A percentile compares a stretch with the other conserved stretches of the same genome.
Evolutionary conservation across 2,113 vertebrate genomes (phyloP).

Genomic region (Hipposideros armiger): DNA sequence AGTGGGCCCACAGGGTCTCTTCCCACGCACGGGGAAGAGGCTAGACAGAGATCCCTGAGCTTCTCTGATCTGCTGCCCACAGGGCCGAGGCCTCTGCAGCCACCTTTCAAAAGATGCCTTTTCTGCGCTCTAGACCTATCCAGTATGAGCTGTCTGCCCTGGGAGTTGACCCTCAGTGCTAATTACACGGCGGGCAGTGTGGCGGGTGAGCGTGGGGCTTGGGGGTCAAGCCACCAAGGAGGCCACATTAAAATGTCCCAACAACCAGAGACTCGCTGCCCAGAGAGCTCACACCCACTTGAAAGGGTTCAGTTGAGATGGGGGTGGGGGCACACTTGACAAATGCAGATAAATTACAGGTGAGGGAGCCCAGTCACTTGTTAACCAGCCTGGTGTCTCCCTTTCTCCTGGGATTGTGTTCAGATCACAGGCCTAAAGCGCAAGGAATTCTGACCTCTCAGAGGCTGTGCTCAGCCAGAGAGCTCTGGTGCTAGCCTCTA

Average conservation of each 20-base stretch:
- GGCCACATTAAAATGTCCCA: slow-evolving; percentile 67
- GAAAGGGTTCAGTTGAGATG: slow-evolving; percentile 40
- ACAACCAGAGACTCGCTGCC: background rate
- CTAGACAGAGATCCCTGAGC: background rate
- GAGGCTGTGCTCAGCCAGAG: background rate
- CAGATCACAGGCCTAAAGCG: background rate
- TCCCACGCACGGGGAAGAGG: background rate
- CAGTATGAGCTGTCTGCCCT: background rate
- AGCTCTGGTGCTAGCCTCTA: background rate
- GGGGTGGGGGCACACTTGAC: background rate
- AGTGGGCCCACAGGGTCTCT: background rate
- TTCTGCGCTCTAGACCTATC: background rate
- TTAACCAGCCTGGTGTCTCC: background rate
- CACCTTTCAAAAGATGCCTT: background rate
- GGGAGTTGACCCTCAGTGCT: background rate
- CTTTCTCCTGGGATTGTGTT: background rate
- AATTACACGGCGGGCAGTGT: background rate
- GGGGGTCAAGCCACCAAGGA: slow-evolving; percentile 26
- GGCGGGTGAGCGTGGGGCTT: background rate
- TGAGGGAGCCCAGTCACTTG: background rate
- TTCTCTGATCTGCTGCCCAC: background rate
- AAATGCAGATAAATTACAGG: slow-evolving; percentile 37
- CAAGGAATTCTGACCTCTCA: background rate
- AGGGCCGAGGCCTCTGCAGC: background rate
- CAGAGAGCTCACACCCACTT: background rate